These are phyloP conservation scores for Drosophila takahashii DNA, from an alignment of 1,140 invertebrate species.

Conservation along the genomic window DNA sequence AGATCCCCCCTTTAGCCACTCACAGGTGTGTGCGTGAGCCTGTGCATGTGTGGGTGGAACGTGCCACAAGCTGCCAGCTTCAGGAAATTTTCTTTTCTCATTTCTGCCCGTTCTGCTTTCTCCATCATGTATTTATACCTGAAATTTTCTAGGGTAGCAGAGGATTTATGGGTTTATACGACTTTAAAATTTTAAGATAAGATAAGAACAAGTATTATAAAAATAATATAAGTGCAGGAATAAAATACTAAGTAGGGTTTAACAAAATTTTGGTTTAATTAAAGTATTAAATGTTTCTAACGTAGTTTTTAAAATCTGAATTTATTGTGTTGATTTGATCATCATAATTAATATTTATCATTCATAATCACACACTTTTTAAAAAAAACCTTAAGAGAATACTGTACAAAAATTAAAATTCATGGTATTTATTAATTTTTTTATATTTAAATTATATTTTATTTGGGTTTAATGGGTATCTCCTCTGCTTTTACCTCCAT, in stretches of 20 bases:
- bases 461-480: slow-evolving; percentile 11
- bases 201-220: not conserved
- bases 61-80: slow-evolving; percentile 35
- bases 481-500: not conserved
- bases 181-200: not conserved
- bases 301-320: too few species aligned
- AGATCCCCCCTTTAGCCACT: not conserved
- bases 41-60: slow-evolving; percentile 27
- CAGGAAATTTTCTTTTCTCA: slow-evolving; percentile 39
- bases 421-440: too few species aligned
- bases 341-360: too few species aligned
- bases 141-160: slow-evolving; percentile 14
- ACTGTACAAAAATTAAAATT: too few species aligned
- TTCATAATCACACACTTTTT: too few species aligned
- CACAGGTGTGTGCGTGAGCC: slow-evolving; percentile 24
- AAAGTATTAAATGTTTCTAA: too few species aligned
- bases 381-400: too few species aligned
- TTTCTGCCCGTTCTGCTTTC: slow-evolving; percentile 15
- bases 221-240: too few species aligned
- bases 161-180: not conserved
- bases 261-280: too few species aligned
- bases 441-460: not conserved
- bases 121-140: slow-evolving; percentile 13
- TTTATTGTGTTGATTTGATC: too few species aligned
- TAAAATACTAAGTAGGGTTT: too few species aligned